These are phyloP conservation scores for Pachymerium ferrugineum DNA, from an alignment of 2,888 invertebrate species.

Conservation along the genomic window DNA sequence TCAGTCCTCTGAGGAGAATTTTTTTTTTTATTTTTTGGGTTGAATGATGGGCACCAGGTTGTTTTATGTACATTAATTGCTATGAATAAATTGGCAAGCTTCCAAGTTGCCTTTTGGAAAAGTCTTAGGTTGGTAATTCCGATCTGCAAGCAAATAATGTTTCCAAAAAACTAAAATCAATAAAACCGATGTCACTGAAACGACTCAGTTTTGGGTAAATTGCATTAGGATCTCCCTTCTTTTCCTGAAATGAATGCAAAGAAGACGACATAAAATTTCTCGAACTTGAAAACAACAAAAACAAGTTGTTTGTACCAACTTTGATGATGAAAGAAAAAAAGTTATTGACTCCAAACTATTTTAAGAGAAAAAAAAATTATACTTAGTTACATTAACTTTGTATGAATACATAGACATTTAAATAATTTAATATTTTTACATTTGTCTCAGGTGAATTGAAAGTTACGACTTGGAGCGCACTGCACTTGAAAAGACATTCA, in stretches of 20 bases:
- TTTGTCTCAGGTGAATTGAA: neutral
- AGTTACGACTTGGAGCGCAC: no score
- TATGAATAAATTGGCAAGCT: neutral
- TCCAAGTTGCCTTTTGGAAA: neutral
- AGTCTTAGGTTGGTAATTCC: neutral
- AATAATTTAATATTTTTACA: neutral
- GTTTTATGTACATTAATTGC: neutral
- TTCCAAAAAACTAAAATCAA: conserved; percentile 9
- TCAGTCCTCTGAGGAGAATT: no score
- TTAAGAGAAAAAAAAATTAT: neutral
- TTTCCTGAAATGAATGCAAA: no score
- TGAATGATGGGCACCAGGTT: no score
- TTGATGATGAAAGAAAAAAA: no score
- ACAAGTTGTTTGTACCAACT: no score
- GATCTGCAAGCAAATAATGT: neutral
- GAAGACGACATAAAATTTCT: no score
- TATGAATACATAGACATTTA: neutral
- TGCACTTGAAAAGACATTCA: no score
- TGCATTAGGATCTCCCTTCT: no score
- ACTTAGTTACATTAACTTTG: neutral
- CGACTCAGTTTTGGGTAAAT: neutral
- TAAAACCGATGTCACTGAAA: neutral
- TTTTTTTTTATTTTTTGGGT: no score
- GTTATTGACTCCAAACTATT: no score
- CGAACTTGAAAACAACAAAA: no score